These are phyloP conservation scores for Leptinotarsa peninsularis DNA, from an alignment of 2,888 invertebrate genomes.

Conservation along the genomic window DNA sequence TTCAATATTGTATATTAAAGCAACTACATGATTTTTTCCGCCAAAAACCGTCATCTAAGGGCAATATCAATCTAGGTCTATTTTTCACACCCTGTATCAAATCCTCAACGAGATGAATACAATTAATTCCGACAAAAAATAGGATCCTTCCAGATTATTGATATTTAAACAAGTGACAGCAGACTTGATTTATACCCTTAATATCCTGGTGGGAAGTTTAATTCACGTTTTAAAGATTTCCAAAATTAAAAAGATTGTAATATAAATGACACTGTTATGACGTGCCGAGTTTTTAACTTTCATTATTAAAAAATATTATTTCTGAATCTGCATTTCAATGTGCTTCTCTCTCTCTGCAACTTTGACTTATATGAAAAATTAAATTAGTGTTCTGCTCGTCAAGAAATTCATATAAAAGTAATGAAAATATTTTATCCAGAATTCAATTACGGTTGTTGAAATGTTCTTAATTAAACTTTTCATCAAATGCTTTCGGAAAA, in stretches of 20 bases:
- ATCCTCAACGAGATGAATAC: neutral
- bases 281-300: slow-evolving; percentile 61
- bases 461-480: slow-evolving; percentile 33
- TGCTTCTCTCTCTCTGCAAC: slow-evolving; percentile 35
- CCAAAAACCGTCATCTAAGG: neutral
- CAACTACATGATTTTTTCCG: neutral
- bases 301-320: slow-evolving; percentile 64
- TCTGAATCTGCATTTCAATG: slow-evolving; percentile 61
- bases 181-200: slow-evolving; percentile 62
- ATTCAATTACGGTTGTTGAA: slow-evolving; percentile 33
- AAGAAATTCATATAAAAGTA: slow-evolving; percentile 40
- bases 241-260: slow-evolving; percentile 64
- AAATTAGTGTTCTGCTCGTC: slow-evolving; percentile 44
- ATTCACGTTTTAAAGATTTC: slow-evolving; percentile 63
- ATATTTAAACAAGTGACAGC: slow-evolving; percentile 63
- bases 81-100: neutral
- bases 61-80: neutral
- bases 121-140: slow-evolving; percentile 3
- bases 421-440: slow-evolving; percentile 26
- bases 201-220: slow-evolving; percentile 63
- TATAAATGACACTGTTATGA: slow-evolving; percentile 65
- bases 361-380: slow-evolving; percentile 47
- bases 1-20: neutral
- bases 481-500: slow-evolving; percentile 25
- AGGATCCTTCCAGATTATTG: slow-evolving; percentile 51